phyloP scores from a whole-genome alignment of 2,113 vertebrate species.

The Cavia porcellus region DNA sequence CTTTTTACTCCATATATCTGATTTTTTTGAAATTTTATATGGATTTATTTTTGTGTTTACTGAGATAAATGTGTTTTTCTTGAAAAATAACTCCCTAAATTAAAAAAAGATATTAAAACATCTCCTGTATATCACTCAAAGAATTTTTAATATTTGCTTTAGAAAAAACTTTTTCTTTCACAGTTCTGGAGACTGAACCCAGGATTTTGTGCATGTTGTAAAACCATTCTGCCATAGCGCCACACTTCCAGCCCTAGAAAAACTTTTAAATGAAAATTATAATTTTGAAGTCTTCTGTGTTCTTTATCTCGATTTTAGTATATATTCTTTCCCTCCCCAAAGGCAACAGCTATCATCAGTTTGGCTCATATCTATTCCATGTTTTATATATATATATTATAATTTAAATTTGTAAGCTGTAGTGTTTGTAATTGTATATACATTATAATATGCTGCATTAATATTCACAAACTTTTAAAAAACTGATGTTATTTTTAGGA shows the following conservation, averaged over 20 bases:
- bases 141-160: background rate
- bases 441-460: background rate
- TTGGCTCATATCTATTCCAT: background rate
- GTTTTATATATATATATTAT: background rate
- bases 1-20: slow-evolving; percentile 13
- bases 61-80: slow-evolving; percentile 15
- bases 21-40: background rate
- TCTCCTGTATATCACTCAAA: background rate
- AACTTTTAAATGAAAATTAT: background rate
- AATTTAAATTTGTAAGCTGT: background rate
- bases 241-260: background rate
- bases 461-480: background rate
- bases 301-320: background rate
- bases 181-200: background rate
- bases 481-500: background rate
- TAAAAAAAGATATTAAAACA: background rate
- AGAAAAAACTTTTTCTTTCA: background rate
- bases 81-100: slow-evolving; percentile 16
- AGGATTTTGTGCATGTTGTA: background rate
- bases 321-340: background rate
- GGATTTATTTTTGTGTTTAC: background rate
- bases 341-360: background rate
- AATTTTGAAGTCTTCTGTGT: background rate
- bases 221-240: background rate
- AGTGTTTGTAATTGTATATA: background rate